Evolutionary conservation across 2,888 invertebrate genomes (phyloP).

Genomic region (Lagria hirta): DNA sequence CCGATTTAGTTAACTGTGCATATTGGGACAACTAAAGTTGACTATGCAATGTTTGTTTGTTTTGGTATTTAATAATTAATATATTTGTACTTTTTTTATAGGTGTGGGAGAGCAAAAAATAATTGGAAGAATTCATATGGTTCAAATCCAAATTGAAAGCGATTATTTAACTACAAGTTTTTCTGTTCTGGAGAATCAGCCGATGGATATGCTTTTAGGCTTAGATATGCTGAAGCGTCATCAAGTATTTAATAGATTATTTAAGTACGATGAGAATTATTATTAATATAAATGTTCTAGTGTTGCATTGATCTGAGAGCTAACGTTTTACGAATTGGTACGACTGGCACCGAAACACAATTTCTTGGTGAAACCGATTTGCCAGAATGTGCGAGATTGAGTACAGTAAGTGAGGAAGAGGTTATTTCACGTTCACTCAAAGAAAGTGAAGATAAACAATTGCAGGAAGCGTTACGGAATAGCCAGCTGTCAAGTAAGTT

Average conservation of each 20-base stretch:
- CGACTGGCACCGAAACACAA: conserved; percentile 87
- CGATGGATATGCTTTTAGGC: conserved; percentile 98
- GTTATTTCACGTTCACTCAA: conserved; percentile 53
- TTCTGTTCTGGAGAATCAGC: conserved; percentile 93
- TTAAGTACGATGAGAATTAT: neutral
- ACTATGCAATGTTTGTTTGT: no score
- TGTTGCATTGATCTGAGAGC: conserved; percentile 90
- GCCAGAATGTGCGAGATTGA: conserved; percentile 82
- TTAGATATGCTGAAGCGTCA: conserved; percentile 97
- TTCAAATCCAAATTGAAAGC: conserved; percentile 92
- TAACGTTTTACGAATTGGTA: conserved; percentile 88
- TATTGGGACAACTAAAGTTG: no score
- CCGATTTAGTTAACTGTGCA: no score
- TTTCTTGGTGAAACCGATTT: conserved; percentile 77
- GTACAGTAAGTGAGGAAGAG: conserved; percentile 68
- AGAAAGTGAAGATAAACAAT: conserved; percentile 68
- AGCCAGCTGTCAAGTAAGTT: conserved; percentile 55
- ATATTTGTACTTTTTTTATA: no score
- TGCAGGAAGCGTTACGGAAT: conserved; percentile 72
- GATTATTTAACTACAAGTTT: conserved; percentile 95
- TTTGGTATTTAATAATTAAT: no score
- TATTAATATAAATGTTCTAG: conserved; percentile 51
- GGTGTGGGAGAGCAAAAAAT: conserved; percentile 96
- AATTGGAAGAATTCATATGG: conserved; percentile 95
- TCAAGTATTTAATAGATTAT: conserved; percentile 71